Evolutionary conservation across 2,888 invertebrate species (phyloP), one percentile per base, ranked within the genome.

Genomic region (Tupiocoris notatus): DNA sequence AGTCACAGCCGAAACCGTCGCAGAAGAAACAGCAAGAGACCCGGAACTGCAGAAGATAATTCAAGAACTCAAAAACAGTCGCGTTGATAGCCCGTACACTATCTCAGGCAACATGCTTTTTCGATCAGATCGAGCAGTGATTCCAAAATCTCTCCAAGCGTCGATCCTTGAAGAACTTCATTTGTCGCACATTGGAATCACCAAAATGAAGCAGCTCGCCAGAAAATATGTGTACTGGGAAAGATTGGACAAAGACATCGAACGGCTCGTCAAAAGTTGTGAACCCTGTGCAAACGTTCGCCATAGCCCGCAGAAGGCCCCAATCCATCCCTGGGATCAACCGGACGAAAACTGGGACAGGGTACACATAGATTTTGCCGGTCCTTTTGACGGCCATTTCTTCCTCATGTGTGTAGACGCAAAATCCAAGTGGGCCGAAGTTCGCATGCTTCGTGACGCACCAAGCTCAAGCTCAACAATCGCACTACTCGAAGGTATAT

Each of bases 141-240:
- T 74, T 22, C 74, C 74, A 56, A 63, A 65, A 16, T 12, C 64
- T 23, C 65, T 74, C 6, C 74, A 58, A 56, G 12, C 18, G 6
- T 25, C 76, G 25, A 67, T 82, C 1, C 68, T 82, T 20, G 71
- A 80, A 17, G 81, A 82, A 75, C 78, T 82, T n/a, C 81, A 81
- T 68, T 64, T 70, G 2, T 80, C 80, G 0, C 81, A 71, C 71
- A 17, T 24, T 12, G 71, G 71, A 1, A 20, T 74, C 57, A 65
- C 64, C 22, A 74, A 65, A 20, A 74, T 58, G 58, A 74, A 74
- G 20, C 64, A 74, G 20, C 24, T 74, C 1, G 54, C 74, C 24
- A 56, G 74, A 17, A 21, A 23, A 17, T 74, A 74, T 16, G 65
- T 65, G 12, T 74, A 65, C 56, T 74, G 64, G 74, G 58, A 63